Base-by-base conservation (phyloP, 2,888 invertebrate species). In the Balanococcus diminutus region DNA sequence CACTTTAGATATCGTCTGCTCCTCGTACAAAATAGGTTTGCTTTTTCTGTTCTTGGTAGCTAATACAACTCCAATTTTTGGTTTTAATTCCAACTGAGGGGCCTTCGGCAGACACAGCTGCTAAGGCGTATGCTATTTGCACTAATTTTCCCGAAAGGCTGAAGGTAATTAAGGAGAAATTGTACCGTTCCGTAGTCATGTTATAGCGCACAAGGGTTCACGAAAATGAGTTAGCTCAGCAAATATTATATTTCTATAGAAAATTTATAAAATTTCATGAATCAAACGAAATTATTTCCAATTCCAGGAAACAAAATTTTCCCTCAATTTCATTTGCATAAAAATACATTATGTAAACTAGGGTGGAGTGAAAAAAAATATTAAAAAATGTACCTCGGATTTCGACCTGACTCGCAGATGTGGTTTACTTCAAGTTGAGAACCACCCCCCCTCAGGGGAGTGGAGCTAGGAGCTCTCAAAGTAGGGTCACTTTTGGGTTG, bases 11-110 rank as follows among this genome's bases (percentile, higher is more conserved):
- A 98, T 96, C 89, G 97, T 98, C 89, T 98, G 97, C 89, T 99
- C 98, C 91, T 99, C 99, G 88, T 97, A 97, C 31, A 99, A 91
- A 87, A 97, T 94, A 4, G 98, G 98, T 90, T 98, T 98, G 91
- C 98, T 97, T n/a, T n/a, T n/a, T 90, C 99, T 99, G 90, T 99
- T 99, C 90, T 99, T 99, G 3, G 99, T 98, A 0, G 99, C 99
- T 88, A 99, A 93, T 22, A 99, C 99, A 9, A 99, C 97, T 31
- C 99, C 99, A 93, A 99, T 98, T 42, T 95, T 95, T 9, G 99
- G 99, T 96, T 94, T 98, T 98, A 87, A 99, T 98, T 61, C 99
- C 99, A 88, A 99, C 99, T 87, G 99, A 98, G 2, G 99, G 98
- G 3, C 99, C 98, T 87, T 99, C 99, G 87, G 98, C 97, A 87